Percentiles rank a stretch among this genome's conserved stretches.
Conservation (phyloP, 37 sponge, comb jelly and placozoan species). For the Spongia lamella region DNA sequence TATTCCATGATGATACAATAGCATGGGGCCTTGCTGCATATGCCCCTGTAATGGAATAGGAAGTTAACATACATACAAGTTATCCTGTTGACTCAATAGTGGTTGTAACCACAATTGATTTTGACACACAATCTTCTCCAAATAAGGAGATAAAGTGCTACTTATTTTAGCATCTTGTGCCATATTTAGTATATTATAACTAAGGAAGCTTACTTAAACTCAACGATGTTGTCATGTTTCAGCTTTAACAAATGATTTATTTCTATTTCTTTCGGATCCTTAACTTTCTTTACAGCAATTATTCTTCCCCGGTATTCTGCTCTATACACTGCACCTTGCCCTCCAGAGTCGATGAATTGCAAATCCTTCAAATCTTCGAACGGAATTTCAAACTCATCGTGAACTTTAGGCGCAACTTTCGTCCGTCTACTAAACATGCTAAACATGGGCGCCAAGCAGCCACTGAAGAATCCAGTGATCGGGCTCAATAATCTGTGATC, state of each 20-base stretch:
- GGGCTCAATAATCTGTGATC: too few species aligned
- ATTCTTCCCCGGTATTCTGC: slow-evolving; percentile 58
- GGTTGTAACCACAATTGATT: too few species aligned
- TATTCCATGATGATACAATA: slow-evolving; percentile 88
- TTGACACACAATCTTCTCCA: neutral
- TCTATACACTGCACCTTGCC: slow-evolving; percentile 80
- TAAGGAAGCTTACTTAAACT: slow-evolving; percentile 61
- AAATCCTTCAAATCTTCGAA: slow-evolving; percentile 78
- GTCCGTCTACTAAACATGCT: neutral
- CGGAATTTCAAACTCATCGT: slow-evolving; percentile 51
- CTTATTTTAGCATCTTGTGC: too few species aligned
- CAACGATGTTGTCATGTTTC: slow-evolving; percentile 73
- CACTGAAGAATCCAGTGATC: too few species aligned
- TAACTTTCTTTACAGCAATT: slow-evolving; percentile 87
- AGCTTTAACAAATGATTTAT: slow-evolving; percentile 60
- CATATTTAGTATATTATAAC: too few species aligned
- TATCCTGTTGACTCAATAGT: too few species aligned
- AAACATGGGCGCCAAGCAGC: neutral
- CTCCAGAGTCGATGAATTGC: slow-evolving; percentile 69
- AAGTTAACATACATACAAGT: too few species aligned
- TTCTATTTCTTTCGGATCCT: slow-evolving; percentile 59
- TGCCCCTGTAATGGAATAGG: too few species aligned
- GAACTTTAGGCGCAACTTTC: neutral
- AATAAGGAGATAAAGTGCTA: neutral
- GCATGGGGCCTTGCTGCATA: slow-evolving; percentile 70